Base-by-base conservation (phyloP, 2,797 vertebrate species). In the Sebastes hopkinsi region DNA sequence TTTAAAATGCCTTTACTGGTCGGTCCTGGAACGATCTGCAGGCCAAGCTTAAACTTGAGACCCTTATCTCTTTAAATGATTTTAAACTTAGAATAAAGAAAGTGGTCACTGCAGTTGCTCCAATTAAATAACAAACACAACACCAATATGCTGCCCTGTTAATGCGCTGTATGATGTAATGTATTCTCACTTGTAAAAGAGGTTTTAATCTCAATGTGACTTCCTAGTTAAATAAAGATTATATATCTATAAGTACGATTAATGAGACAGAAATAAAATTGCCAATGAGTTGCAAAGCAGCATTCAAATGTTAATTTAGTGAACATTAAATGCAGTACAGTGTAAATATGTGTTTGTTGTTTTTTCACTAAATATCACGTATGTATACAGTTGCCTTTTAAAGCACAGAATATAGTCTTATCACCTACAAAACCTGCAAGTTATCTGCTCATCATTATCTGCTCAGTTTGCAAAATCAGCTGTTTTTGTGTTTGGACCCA, bases 401-500 rank as follows among this genome's bases (percentile, higher is more conserved):
- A 58, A 59, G n/a, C n/a, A 20, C 34, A 34, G 6, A 42, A 3
- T 12, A 20, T 29, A 29, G 2, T 46, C 16, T 18, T 77, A 65
- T 85, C 29, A 78, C 60, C 77, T 36, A 82, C 85, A 70, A 72
- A 89, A 78, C 68, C 60, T 27, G 38, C 1, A 62, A 9, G 61
- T 83, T 64, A 76, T 83, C 55, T 56, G 67, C 60, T 68, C 29
- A 55, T 83, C 73, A n/a, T 60, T 2, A 22, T 7, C 60, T 22
- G n/a, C 65, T 76, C 11, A 32, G 8, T 77, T 73, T 75, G 77
- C 68, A 61, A 5, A 73, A 67, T 78, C 66, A 71, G 72, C 64
- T 70, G 30, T 74, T 82, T 73, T 30, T 55, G 4, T 52, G n/a
- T 68, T 75, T 67, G 20, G 14, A 36, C 14, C 30, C 30, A 12